Evolutionary conservation across 1,140 invertebrate species (phyloP).

Genomic region (Limonius californicus): DNA sequence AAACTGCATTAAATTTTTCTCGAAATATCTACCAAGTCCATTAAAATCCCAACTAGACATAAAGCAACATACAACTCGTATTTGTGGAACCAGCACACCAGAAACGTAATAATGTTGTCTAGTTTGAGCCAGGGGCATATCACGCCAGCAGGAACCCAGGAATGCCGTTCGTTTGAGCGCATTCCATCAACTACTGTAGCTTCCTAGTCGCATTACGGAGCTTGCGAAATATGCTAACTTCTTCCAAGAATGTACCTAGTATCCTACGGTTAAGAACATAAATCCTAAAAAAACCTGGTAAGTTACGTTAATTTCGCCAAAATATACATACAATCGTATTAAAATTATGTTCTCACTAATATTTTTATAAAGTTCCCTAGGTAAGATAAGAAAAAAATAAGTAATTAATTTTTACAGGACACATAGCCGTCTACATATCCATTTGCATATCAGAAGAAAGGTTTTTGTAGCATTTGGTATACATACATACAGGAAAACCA

Average conservation of each 20-base stretch:
- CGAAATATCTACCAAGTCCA: background rate
- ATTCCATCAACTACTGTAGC: conserved; percentile 32
- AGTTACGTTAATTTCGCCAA: background rate
- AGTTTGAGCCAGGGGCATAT: conserved; percentile 29
- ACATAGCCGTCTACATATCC: too few relatives aligned
- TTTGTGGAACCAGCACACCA: conserved; percentile 6
- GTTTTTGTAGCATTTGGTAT: too few relatives aligned
- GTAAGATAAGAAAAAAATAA: too few relatives aligned
- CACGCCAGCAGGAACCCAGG: conserved; percentile 30
- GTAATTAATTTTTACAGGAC: too few relatives aligned
- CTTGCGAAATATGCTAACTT: conserved; percentile 34
- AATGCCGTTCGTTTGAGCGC: conserved; percentile 29
- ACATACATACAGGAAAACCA: too few relatives aligned
- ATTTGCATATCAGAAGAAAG: background rate
- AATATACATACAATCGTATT: too few relatives aligned
- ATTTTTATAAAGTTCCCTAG: too few relatives aligned
- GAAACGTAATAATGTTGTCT: conserved; percentile 34
- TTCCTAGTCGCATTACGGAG: conserved; percentile 33
- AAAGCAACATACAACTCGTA: background rate
- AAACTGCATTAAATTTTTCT: background rate
- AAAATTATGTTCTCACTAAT: too few relatives aligned
- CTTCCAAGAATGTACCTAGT: conserved; percentile 31
- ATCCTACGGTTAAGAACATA: conserved; percentile 26
- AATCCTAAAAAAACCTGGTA: conserved; percentile 13
- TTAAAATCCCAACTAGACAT: conserved; percentile 12